Evolutionary conservation across 2,113 vertebrate species (phyloP), one percentile per base, ranked within the genome.

Genomic region (Phylloscopus trochilus): DNA sequence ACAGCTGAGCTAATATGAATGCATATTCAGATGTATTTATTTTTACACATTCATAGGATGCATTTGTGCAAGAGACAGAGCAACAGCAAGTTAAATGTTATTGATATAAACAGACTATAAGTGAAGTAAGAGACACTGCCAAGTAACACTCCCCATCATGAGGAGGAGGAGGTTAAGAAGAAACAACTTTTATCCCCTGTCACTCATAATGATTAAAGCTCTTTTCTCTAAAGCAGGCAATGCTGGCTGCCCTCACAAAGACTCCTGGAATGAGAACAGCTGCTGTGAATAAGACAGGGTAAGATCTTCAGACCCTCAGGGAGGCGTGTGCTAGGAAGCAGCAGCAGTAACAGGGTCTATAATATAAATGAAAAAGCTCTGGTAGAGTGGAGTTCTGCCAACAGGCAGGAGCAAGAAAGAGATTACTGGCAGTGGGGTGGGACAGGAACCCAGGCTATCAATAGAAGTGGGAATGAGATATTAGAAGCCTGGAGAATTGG

Each of bases 181-280:
- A 76, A 87, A 69, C 0, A 0, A 75, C 44, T 87, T 89, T 51
- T 89, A 90, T 89, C 87, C 43, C 43, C 76, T 94, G 79, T 87
- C 93, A 94, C 74, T 95, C 82, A 63, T 8, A 27, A 66, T 91
- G 93, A 95, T 95, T 82, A 91, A 89, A 96, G 78, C 33, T n/a
- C 33, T 87, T 95, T 91, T 69, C 87, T 83, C 55, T 55, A 59
- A 87, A 92, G 67, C 74, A 85, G 63, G 70, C 84, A 51, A 9
- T 66, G 67, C 70, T 95, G 78, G 62, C 84, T 95, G 90, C 91
- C 82, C 91, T 93, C 93, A 78, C 80, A 82, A 63, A 92, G 84
- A 18, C 72, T 92, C 35, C 63, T 59, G 70, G 87, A 95, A 92
- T 35, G 63, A 85, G 82, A 91, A 73, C 93, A 91, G 84, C 91